Evolutionary conservation across 2,113 vertebrate species (phyloP).

Genomic region (Callaeas wilsoni): DNA sequence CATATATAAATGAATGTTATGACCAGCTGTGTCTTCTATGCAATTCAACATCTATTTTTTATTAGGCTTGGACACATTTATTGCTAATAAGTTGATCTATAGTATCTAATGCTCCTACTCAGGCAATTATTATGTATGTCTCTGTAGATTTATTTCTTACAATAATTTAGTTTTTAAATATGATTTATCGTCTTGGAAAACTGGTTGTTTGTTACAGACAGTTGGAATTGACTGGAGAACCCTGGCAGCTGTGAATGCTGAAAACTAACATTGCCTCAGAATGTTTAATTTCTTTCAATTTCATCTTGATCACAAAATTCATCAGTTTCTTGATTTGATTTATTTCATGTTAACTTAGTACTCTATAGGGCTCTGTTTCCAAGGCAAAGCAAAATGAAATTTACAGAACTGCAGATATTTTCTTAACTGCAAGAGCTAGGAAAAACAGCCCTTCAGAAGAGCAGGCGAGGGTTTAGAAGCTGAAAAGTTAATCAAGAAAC

Average conservation of each 20-base stretch:
- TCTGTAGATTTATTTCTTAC: neutral
- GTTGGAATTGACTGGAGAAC: neutral
- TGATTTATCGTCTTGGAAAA: neutral
- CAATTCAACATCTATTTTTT: neutral
- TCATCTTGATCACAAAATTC: slow-evolving; percentile 2
- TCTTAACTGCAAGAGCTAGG: neutral
- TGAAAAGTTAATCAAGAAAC: neutral
- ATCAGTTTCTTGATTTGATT: neutral
- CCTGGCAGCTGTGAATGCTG: neutral
- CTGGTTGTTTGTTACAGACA: neutral
- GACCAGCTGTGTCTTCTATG: neutral
- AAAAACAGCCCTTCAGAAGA: neutral
- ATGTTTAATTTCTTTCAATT: neutral
- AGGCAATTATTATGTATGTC: neutral
- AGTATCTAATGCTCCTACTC: neutral
- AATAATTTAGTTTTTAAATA: neutral
- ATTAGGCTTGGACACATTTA: neutral
- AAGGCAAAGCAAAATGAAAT: slow-evolving; percentile 12
- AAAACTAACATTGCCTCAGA: neutral
- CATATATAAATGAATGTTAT: neutral
- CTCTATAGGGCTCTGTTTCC: neutral
- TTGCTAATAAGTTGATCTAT: neutral
- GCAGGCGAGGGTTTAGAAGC: neutral
- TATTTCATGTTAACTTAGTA: slow-evolving; percentile 21
- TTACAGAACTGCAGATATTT: neutral